Evolutionary conservation across 2,888 invertebrate genomes (phyloP), one percentile per base, ranked within the genome.

Genomic region (Clivina fossor): DNA sequence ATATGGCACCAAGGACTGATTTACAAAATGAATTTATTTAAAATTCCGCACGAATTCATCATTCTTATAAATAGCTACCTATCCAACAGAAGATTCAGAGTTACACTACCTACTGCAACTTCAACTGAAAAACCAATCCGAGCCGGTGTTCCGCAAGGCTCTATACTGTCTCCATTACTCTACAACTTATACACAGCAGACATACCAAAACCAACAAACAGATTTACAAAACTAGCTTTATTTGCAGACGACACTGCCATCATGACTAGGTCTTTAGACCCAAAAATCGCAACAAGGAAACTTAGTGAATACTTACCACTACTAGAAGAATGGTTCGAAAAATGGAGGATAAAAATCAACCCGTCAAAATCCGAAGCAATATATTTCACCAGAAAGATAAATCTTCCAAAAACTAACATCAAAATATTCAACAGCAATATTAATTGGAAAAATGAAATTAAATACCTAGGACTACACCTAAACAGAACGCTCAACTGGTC

Each of bases 81-180:
- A 1, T 22, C 22, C 18, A 57, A 63, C 2, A 47, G 61, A 46
- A 33, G 18, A 4, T 61, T 62, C 18, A 26, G 11, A 24, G 61
- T 63, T 1, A 24, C 30, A 24, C 40, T 50, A 8, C 51, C 56
- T 13, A 46, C 38, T 13, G 33, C 37, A 7, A 26, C 7, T 7
- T 60, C 60, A 3, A 18, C 33, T 5, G 28, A 19, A 19, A 38
- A 46, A 48, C 33, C 32, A 15, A 58, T 64, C 18, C 28, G 9
- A n/a, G 63, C 63, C 2, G 65, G 64, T 43, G 63, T 66, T 0
- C 64, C 65, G 0, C 40, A 57, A 38, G 46, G 59, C 28, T 51
- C 33, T 44, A 57, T 61, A 2, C 56, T 62, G 4, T 60, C 58
- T 2, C 61, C 61, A 4, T 37, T 47, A 20, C 54, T 61, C 1